Percentiles rank a stretch among this genome's conserved stretches.
Evolutionary conservation across 1,140 invertebrate species (phyloP).

Genomic region (Chrysomallon squamiferum): DNA sequence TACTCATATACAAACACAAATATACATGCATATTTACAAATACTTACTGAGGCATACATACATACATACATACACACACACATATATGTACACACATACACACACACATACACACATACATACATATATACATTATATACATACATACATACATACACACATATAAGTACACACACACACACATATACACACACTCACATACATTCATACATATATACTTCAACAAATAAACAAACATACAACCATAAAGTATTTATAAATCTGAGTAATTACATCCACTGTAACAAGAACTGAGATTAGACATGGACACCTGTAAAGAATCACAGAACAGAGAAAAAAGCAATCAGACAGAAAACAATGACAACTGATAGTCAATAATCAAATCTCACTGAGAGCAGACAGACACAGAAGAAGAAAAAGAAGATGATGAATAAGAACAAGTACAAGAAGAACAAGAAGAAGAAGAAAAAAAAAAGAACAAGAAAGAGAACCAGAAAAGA

Average conservation of each 20-base stretch:
- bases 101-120: constrained; percentile 11
- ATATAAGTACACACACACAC: background rate
- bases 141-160: constrained; percentile 1
- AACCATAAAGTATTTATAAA: too few relatives aligned
- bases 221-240: background rate
- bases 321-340: too few relatives aligned
- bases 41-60: too few relatives aligned
- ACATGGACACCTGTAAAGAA: too few relatives aligned
- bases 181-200: background rate
- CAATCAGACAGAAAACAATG: too few relatives aligned
- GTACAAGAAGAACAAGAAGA: too few relatives aligned
- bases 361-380: background rate
- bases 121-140: background rate
- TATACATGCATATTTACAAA: constrained; percentile 5
- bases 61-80: background rate
- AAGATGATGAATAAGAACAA: background rate
- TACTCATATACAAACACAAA: constrained; percentile 4
- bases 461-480: too few relatives aligned
- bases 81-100: background rate
- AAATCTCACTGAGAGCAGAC: background rate
- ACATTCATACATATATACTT: background rate
- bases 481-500: too few relatives aligned
- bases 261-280: too few relatives aligned
- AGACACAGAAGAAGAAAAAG: background rate
- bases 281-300: too few relatives aligned